phyloP scores from a whole-genome alignment of 1,140 invertebrate genomes.

The Diorhabda sublineata region DNA sequence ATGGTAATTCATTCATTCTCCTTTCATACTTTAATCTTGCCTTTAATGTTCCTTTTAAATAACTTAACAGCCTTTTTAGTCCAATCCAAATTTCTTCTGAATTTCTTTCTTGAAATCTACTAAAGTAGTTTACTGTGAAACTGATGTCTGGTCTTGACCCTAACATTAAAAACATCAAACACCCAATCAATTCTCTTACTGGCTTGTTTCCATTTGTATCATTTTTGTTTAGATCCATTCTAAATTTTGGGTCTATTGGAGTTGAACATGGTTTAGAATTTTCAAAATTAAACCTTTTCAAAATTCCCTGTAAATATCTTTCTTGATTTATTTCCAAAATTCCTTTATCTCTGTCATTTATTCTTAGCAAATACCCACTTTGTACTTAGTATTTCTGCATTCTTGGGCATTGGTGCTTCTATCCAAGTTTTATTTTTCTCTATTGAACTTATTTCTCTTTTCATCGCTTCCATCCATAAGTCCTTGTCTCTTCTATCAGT shows the following conservation, averaged over 20 bases:
- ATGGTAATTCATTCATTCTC: too few species aligned
- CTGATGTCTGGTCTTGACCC: background rate
- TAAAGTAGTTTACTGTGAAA: background rate
- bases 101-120: background rate
- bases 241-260: constrained; percentile 6
- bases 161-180: constrained; percentile 13
- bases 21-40: too few species aligned
- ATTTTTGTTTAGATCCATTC: constrained; percentile 2
- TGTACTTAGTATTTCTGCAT: constrained; percentile 36
- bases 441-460: too few species aligned
- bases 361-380: constrained; percentile 45
- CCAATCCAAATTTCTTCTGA: background rate
- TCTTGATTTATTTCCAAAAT: constrained; percentile 8
- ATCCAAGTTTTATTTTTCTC: constrained; percentile 43
- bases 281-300: constrained; percentile 9
- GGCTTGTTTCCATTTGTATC: background rate
- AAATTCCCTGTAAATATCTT: background rate
- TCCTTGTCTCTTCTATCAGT: constrained; percentile 23
- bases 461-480: constrained; percentile 44
- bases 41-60: too few species aligned
- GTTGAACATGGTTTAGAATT: background rate
- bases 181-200: constrained; percentile 7
- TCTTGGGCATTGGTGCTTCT: constrained; percentile 32
- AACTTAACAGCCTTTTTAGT: too few species aligned
- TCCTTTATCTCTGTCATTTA: constrained; percentile 21